These are phyloP conservation scores for Martes martes DNA, from an alignment of 2,113 vertebrate genomes.

Conservation along the genomic window DNA sequence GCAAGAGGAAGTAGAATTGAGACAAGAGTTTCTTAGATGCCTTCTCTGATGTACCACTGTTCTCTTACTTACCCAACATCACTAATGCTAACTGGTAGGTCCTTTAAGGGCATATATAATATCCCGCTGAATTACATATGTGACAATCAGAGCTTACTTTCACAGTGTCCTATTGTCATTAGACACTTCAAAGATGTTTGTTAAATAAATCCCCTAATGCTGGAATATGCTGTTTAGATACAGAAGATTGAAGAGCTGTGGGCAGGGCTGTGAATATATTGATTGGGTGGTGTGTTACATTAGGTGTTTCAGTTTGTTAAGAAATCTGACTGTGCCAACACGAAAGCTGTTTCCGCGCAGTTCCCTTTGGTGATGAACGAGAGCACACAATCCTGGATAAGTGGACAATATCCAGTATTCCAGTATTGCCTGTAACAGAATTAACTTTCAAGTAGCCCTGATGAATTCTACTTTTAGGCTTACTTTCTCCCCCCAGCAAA, in stretches of 20 bases:
- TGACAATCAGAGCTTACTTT: neutral
- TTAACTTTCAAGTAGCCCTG: neutral
- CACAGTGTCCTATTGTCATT: neutral
- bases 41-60: neutral
- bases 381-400: neutral
- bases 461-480: neutral
- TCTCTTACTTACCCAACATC: neutral
- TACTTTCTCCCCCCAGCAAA: neutral
- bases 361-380: constrained; percentile 43
- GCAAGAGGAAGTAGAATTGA: neutral
- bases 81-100: neutral
- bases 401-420: neutral
- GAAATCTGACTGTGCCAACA: neutral
- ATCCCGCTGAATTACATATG: neutral
- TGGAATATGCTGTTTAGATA: neutral
- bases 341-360: neutral
- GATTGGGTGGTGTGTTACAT: neutral
- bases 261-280: neutral
- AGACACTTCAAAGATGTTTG: neutral
- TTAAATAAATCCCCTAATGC: neutral
- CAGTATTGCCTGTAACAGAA: neutral
- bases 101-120: neutral
- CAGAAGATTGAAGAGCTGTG: neutral
- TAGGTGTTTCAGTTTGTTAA: neutral
- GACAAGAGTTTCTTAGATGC: neutral